These are phyloP conservation scores for Chascanopsetta lugubris DNA, from an alignment of 2,113 vertebrate genomes.

Conservation along the genomic window DNA sequence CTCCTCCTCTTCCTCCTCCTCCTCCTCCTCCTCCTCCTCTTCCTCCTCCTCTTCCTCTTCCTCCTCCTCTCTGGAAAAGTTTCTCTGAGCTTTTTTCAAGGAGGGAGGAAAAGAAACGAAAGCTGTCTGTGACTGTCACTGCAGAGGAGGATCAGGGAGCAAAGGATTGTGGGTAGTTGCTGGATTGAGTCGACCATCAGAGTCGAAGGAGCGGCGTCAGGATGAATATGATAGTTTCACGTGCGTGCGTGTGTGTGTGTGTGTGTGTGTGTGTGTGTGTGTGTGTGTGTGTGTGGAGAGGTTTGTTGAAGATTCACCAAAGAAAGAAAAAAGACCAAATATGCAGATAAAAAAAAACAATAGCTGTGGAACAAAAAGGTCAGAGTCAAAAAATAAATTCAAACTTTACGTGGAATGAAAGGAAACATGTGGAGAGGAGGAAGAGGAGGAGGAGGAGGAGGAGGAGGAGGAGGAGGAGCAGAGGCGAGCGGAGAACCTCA, in stretches of 20 bases:
- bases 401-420: neutral
- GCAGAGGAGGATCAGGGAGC: constrained; percentile 45
- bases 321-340: neutral
- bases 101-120: constrained; percentile 7
- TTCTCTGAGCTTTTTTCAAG: constrained; percentile 23
- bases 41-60: no score
- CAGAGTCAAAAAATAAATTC: neutral
- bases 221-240: constrained; percentile 37
- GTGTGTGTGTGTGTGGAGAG: constrained; percentile 11
- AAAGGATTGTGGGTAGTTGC: constrained; percentile 62
- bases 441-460: neutral
- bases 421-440: neutral
- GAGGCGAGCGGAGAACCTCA: constrained; percentile 49
- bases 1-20: no score
- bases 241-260: constrained; percentile 16
- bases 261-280: constrained; percentile 18
- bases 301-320: constrained; percentile 10
- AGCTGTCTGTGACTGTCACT: constrained; percentile 48
- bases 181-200: constrained; percentile 36
- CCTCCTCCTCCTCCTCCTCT: no score
- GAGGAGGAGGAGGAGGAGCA: constrained; percentile 16
- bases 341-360: neutral
- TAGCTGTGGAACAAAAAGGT: neutral
- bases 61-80: constrained; percentile 29
- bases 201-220: constrained; percentile 46